A percentile compares a stretch with the other conserved stretches of the same genome.
phyloP scores from a whole-genome alignment of 2,113 vertebrate species.

The Aramus guarauna region DNA sequence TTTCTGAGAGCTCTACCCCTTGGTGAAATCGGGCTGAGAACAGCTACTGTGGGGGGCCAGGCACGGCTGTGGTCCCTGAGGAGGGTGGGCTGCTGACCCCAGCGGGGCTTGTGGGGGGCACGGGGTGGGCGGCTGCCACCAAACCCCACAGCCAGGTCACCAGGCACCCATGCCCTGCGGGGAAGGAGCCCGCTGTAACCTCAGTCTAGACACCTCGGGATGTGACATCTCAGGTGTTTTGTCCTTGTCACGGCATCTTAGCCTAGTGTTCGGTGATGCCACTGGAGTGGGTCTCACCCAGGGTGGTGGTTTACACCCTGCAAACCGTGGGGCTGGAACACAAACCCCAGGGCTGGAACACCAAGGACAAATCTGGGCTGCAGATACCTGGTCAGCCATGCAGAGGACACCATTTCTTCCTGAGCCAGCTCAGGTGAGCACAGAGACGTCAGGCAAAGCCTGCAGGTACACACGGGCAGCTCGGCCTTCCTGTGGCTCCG shows the following conservation, averaged over 20 bases:
- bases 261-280: background rate
- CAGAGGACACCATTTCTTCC: background rate
- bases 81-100: background rate
- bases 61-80: fast-evolving
- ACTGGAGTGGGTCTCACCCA: background rate
- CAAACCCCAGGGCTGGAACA: background rate
- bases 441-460: background rate
- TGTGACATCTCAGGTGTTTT: background rate
- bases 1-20: background rate
- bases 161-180: too few species aligned
- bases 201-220: background rate
- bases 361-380: background rate
- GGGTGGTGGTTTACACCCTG: background rate
- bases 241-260: background rate
- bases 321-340: background rate
- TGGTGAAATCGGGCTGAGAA: background rate
- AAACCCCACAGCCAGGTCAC: background rate
- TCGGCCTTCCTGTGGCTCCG: background rate
- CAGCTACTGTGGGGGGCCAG: background rate
- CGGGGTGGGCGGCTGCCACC: fast-evolving
- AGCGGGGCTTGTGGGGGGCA: background rate
- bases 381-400: background rate
- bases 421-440: background rate
- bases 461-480: fast-evolving
- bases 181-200: background rate